Evolutionary conservation across 2,113 vertebrate genomes (phyloP), one percentile per base, ranked within the genome.

Genomic region (Daphoenositta chrysoptera): DNA sequence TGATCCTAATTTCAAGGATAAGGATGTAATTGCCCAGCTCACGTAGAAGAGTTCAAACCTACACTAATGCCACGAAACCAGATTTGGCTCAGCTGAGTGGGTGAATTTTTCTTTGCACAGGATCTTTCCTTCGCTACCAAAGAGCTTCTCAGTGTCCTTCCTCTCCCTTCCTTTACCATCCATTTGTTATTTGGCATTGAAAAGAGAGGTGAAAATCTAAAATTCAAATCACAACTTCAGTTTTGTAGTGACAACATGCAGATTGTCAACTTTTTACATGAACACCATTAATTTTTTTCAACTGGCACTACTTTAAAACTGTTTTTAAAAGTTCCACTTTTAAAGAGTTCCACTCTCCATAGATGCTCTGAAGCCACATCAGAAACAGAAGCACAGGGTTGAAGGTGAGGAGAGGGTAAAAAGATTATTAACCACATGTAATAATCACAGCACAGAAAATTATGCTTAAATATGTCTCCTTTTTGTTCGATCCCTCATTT

Each of bases 301-400:
- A 66, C 10, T 1, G 0, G 9, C 18, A 4, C 26, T 50, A 26
- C 23, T 45, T 64, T 10, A 72, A 80, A 87, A 73, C n/a, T n/a
- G 11, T 75, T 87, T 89, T 7, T 31, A 44, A 51, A 85, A 35
- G 22, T 72, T 27, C 5, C 22, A 33, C 8, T 51, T 2, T 48
- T n/a, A n/a, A n/a, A n/a, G n/a, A n/a, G n/a, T n/a, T n/a, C n/a
- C n/a, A n/a, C 48, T 64, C 48, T 83, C 57, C 75, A 39, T 30
- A 83, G 28, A 56, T 72, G 19, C 23, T 83, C 70, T 91, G 77
- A 88, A 96, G 39, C 21, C 61, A 83, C 80, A 82, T 70, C 78
- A 88, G 80, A 82, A 89, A 68, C 48, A 75, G 65, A 63, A 63
- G 30, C 11, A 27, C 11, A 33, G 12, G 15, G 9, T 5, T 83